phyloP scores from a whole-genome alignment of 2,888 invertebrate species.

The Pyrochroa serraticornis region DNA sequence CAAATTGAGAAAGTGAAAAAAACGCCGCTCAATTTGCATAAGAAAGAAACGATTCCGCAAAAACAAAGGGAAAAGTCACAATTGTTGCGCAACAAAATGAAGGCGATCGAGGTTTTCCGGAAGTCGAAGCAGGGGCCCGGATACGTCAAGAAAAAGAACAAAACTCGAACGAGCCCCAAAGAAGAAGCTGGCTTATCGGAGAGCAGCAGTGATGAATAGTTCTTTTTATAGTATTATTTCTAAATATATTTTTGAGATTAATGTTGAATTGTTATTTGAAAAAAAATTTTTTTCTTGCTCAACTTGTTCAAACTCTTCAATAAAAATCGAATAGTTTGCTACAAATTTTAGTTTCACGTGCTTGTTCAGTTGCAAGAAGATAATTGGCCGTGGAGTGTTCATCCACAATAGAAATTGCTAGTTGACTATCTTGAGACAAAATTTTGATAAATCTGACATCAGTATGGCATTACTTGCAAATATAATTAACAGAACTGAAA shows the following conservation, averaged over 20 bases:
- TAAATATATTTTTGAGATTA: constrained; percentile 3
- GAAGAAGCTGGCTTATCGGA: constrained; percentile 72
- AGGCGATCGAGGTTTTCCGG: constrained; percentile 76
- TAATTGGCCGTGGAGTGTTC: too few species aligned
- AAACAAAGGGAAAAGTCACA: constrained; percentile 70
- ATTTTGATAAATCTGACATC: too few species aligned
- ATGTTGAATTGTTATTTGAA: not conserved
- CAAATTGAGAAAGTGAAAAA: constrained; percentile 39
- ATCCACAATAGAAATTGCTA: too few species aligned
- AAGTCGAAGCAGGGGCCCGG: constrained; percentile 70
- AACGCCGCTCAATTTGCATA: constrained; percentile 43
- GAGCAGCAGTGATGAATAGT: constrained; percentile 65
- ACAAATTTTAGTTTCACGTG: too few species aligned
- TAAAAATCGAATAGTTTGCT: too few species aligned
- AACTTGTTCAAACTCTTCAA: too few species aligned
- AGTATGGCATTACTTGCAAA: too few species aligned
- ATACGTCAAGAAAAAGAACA: constrained; percentile 59
- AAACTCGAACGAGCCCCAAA: constrained; percentile 59
- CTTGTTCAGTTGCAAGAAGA: too few species aligned
- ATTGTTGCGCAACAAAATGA: constrained; percentile 71
- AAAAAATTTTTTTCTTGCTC: too few species aligned
- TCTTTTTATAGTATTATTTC: constrained; percentile 12
- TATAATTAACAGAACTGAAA: too few species aligned
- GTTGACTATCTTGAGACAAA: too few species aligned
- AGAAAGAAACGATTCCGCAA: constrained; percentile 74